A percentile compares a stretch with the other conserved stretches of the same genome.
These are phyloP conservation scores for Teleogryllus occipitalis DNA, from an alignment of 1,140 invertebrate species.

Conservation along the genomic window DNA sequence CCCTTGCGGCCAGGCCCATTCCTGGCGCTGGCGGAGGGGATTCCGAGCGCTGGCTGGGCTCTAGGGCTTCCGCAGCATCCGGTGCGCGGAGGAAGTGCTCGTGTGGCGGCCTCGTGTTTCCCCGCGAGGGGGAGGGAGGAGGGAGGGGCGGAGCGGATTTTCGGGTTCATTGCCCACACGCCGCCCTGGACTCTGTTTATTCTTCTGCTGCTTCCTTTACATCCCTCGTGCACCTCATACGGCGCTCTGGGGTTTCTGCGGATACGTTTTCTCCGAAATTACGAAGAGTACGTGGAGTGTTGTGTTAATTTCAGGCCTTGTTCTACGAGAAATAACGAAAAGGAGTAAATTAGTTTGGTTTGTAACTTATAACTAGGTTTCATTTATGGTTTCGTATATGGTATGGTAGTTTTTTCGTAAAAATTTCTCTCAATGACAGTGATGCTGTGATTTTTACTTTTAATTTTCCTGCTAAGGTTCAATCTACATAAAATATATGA, in stretches of 20 bases:
- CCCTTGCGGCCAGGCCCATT: too few species aligned
- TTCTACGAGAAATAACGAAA: too few species aligned
- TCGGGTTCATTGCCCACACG: neutral
- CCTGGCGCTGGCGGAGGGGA: too few species aligned
- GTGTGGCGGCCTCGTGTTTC: neutral
- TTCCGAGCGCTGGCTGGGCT: neutral
- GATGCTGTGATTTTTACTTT: too few species aligned
- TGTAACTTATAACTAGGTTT: too few species aligned
- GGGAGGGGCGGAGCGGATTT: neutral
- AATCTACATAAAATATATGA: too few species aligned
- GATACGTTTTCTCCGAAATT: neutral
- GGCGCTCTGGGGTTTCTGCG: neutral
- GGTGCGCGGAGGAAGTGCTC: neutral
- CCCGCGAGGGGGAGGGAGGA: too few species aligned
- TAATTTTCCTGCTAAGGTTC: too few species aligned
- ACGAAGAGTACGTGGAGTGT: neutral
- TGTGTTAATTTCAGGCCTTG: neutral
- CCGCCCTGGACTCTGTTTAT: neutral
- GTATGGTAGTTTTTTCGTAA: too few species aligned
- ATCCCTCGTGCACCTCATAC: neutral
- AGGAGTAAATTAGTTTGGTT: too few species aligned
- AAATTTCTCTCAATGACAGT: too few species aligned
- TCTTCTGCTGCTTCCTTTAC: neutral
- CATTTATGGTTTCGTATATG: too few species aligned
- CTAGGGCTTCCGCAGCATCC: neutral